phyloP scores from a whole-genome alignment of 1,140 invertebrate species.

The Delia radicum region DNA sequence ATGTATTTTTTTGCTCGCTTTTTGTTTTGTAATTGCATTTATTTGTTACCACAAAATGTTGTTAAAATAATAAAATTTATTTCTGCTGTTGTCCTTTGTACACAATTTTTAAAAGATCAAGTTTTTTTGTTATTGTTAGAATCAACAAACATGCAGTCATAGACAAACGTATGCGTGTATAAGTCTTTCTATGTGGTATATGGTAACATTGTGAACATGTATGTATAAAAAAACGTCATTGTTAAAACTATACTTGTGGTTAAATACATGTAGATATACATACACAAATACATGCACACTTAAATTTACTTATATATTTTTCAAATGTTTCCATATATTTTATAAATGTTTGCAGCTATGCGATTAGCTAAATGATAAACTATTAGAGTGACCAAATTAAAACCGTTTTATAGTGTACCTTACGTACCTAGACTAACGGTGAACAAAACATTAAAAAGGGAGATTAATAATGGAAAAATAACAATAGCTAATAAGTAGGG shows the following conservation, averaged over 20 bases:
- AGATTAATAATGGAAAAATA: too few relatives aligned
- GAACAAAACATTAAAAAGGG: too few relatives aligned
- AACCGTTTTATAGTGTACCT: too few relatives aligned
- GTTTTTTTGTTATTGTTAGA: too few relatives aligned
- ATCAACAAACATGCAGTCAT: neutral
- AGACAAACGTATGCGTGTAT: neutral
- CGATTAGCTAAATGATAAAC: neutral
- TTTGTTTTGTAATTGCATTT: neutral
- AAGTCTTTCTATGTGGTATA: neutral
- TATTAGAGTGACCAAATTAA: neutral
- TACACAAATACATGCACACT: neutral
- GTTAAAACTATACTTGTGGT: neutral
- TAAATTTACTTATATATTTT: neutral
- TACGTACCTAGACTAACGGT: too few relatives aligned
- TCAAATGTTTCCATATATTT: too few relatives aligned
- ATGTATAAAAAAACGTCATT: neutral
- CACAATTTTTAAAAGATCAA: neutral
- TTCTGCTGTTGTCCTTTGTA: neutral
- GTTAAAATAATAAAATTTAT: conserved; percentile 19
- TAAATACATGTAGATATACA: neutral
- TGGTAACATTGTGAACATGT: neutral
- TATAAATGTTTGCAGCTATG: neutral
- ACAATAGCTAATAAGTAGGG: too few relatives aligned
- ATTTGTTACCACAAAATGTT: conserved; percentile 19
- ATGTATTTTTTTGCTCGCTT: neutral